Conservation (phyloP, 1,140 invertebrate genomes). For the Brachionus paranguensis region DNA sequence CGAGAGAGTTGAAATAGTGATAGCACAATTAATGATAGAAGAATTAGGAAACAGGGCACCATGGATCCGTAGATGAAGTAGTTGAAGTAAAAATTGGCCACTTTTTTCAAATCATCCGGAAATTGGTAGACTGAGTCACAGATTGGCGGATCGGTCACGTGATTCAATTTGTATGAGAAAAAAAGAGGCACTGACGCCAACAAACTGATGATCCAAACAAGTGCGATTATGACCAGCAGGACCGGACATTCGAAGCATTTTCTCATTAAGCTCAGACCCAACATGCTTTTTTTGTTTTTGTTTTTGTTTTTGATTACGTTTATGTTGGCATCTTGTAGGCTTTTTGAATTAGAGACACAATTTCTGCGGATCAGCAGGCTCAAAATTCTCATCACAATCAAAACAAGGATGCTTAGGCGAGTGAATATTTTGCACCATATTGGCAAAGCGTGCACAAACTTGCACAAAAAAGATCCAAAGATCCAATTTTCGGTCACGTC, state of each 20-base stretch:
- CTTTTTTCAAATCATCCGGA: slow-evolving; percentile 11
- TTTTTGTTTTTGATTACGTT: background rate
- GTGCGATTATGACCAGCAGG: background rate
- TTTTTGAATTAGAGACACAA: background rate
- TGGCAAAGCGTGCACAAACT: background rate
- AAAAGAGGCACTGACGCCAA: background rate
- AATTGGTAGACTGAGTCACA: slow-evolving; percentile 26
- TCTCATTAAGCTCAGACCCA: background rate
- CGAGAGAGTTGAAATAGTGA: background rate
- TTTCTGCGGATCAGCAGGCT: background rate
- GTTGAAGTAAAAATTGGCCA: background rate
- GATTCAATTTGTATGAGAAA: background rate
- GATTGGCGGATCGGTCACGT: background rate
- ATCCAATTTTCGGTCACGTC: slow-evolving; percentile 35
- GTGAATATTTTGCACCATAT: slow-evolving; percentile 11
- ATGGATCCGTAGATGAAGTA: slow-evolving; percentile 10
- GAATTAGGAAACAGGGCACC: background rate
- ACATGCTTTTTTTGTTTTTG: background rate
- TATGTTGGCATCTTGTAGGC: background rate
- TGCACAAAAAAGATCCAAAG: slow-evolving; percentile 23
- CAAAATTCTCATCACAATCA: slow-evolving; percentile 4
- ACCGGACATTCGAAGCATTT: slow-evolving; percentile 18
- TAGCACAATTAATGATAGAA: background rate
- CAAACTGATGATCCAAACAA: slow-evolving; percentile 2
- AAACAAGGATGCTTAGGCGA: background rate